Base-by-base conservation (phyloP, 2,888 invertebrate species). In the Acanthosepion pharaonis region DNA sequence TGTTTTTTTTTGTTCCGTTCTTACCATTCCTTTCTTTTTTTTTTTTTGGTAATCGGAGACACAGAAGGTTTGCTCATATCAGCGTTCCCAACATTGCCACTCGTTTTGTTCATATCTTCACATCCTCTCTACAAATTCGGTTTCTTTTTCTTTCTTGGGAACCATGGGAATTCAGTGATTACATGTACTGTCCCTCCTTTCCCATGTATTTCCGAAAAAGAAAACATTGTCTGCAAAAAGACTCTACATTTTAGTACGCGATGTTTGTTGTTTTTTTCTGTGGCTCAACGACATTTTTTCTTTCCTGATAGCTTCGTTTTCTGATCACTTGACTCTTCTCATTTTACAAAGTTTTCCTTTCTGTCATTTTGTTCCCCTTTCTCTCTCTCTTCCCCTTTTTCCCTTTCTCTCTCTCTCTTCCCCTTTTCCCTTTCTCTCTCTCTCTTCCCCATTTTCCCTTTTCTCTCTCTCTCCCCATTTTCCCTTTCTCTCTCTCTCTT, bases 141-240 rank as follows among this genome's bases (percentile, higher is more conserved):
- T 78, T n/a, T 78, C 18, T n/a, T 18, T 78, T 78, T 78, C 78
- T n/a, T n/a, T n/a, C n/a, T 78, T 78, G 78, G 78, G 78, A 78
- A 78, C n/a, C 78, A 78, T 15, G n/a, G 78, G 78, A 33, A 78
- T 78, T 78, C n/a, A 78, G 33, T 78, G 78, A n/a, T 78, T 78
- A 33, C 78, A 78, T 33, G 78, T 78, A 5, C 11, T 78, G n/a
- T n/a, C 78, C 78, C 78, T n/a, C 78, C 78, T n/a, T n/a, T 15
- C 78, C 15, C 78, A 5, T 78, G n/a, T 78, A n/a, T 78, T 78
- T 78, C 78, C 78, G 78, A 78, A 78, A 78, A 78, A 78, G 78
- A 78, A 78, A n/a, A 78, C n/a, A 78, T n/a, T 33, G 78, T 78
- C 78, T 78, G 78, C 78, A n/a, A 78, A 78, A 78, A 78, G 78